Conservation (phyloP, 2,113 vertebrate species). For the Anoura caudifer region DNA sequence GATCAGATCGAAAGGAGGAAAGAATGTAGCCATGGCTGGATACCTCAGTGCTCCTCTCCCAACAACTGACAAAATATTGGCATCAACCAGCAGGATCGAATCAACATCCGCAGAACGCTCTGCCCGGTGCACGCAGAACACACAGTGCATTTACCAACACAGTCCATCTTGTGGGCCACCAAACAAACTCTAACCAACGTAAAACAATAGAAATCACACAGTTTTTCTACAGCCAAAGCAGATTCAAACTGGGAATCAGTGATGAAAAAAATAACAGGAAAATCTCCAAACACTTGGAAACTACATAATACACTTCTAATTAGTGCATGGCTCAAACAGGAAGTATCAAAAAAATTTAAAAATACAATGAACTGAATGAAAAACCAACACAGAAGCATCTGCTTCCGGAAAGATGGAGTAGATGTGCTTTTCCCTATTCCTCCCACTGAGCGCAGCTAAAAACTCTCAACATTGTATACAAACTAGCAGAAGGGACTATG, state of each 20-base stretch:
- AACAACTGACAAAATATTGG: not conserved
- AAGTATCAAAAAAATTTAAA: not conserved
- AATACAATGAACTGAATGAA: not conserved
- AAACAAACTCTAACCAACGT: not conserved
- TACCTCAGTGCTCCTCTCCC: not conserved
- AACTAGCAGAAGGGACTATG: no score
- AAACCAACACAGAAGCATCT: not conserved
- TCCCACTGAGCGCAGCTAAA: not conserved
- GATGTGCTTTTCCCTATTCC: not conserved
- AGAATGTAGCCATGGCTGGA: not conserved
- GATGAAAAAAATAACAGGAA: not conserved
- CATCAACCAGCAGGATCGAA: not conserved
- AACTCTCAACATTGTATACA: no score
- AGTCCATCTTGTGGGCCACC: not conserved
- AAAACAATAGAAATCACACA: not conserved
- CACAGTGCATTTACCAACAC: not conserved
- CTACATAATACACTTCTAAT: not conserved
- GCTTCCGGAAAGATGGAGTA: not conserved
- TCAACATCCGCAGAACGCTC: not conserved
- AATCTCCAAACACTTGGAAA: not conserved
- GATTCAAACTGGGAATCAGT: not conserved
- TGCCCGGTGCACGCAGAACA: no score
- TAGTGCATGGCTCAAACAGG: not conserved
- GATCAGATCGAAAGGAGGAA: not conserved
- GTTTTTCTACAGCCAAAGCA: not conserved